Evolutionary conservation across 92 coral and sea anemone genomes (phyloP), one percentile per base, ranked within the genome.

Genomic region (Actinostola sp.): DNA sequence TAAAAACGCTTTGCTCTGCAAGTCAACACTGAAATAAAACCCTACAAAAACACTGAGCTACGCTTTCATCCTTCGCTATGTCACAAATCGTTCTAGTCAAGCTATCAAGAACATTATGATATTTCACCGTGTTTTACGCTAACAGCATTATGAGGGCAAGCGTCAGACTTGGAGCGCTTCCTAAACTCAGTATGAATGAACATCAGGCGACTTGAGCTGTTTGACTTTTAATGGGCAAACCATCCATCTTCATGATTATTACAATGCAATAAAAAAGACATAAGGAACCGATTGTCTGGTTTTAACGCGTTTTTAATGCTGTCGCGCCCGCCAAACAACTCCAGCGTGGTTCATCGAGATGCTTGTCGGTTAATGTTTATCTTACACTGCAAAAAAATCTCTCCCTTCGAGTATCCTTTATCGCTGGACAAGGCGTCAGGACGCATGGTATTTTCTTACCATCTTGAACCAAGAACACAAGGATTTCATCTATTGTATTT

Each of bases 271-370:
- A 33, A 56, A 38, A 56, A 77, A 67, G 28, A 21, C 75, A 56
- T 66, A 50, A 59, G 53, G 83, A 77, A 77, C 41, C 75, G 63
- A 41, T 77, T 66, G 66, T 11, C 66, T 68, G 59, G 23, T 30
- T 10, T 66, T 77, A 77, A 77, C 83, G 75, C 63, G 75, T 39
- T 77, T 77, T 77, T 77, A 77, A 77, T 77, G 61, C 45, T 31
- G 61, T 64, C 61, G 66, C 62, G 28, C 44, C 79, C 50, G 26
- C 41, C 33, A 53, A 29, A 68, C 62, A 29, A 52, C 61, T 68
- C 62, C 74, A 51, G 56, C 34, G 61, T 32, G 36, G 58, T 13
- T 51, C 62, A 68, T 50, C 74, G 49, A 32, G 63, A 68, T 50
- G 41, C 45, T 51, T 68, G 63, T 68, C 74, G 61, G 58, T 55